A percentile compares a stretch with the other conserved stretches of the same genome.
Conservation (phyloP, 2,797 vertebrate genomes). For the Chloroceryle amazona region DNA sequence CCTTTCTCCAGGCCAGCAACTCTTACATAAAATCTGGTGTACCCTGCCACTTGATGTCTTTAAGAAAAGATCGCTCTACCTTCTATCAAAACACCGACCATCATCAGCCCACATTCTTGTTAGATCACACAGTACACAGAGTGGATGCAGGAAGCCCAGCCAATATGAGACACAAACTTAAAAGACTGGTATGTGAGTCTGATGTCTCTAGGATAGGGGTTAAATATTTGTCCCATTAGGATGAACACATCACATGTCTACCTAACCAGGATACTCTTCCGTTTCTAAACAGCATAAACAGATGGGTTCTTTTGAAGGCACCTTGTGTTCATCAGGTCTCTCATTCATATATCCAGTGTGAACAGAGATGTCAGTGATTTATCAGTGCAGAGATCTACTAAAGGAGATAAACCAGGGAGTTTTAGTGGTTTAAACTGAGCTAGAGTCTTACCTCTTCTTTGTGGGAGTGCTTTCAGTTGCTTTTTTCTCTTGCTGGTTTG, state of each 20-base stretch:
- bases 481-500: slow-evolving; percentile 76
- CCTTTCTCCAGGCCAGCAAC: neutral
- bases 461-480: slow-evolving; percentile 69
- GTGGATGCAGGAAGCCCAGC: neutral
- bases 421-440: neutral
- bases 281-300: neutral
- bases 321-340: neutral
- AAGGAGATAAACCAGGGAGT: neutral
- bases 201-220: neutral
- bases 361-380: neutral
- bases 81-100: neutral
- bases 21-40: neutral
- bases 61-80: neutral
- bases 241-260: neutral
- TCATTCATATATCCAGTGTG: neutral
- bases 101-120: neutral
- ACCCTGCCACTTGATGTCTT: neutral
- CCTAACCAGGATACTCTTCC: neutral
- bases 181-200: neutral
- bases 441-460: slow-evolving; percentile 78
- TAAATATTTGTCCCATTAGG: neutral
- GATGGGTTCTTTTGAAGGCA: neutral
- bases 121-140: neutral
- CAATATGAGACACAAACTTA: neutral
- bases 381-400: neutral